Conservation (phyloP, 30 jellyfish, hydroid and myxozoan species). For the Aurelia coerulea region DNA sequence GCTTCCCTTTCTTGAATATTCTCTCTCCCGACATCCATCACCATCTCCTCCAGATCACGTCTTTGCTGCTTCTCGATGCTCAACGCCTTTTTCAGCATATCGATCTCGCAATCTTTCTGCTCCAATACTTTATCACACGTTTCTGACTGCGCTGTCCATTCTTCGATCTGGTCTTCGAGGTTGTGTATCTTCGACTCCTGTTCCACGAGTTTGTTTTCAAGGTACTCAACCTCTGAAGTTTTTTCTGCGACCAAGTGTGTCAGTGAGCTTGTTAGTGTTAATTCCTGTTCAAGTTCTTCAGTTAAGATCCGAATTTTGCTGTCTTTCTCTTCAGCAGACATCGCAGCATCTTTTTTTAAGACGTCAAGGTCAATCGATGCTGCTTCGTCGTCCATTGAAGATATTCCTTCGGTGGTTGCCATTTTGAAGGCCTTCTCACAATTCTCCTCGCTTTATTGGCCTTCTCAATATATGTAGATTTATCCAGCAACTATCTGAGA, state of each 20-base stretch:
- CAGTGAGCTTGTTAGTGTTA: conserved; percentile 49
- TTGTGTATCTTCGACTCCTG: conserved; percentile 56
- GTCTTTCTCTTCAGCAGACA: conserved; percentile 32
- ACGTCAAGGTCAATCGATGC: conserved; percentile 5
- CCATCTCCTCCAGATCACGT: conserved; percentile 68
- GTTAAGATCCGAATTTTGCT: conserved; percentile 13
- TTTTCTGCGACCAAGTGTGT: conserved; percentile 61
- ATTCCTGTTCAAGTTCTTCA: conserved; percentile 47
- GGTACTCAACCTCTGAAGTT: conserved; percentile 53
- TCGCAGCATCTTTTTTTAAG: background rate
- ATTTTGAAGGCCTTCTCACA: no score
- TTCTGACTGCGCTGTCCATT: conserved; percentile 71
- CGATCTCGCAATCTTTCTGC: conserved; percentile 70
- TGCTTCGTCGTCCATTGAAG: background rate
- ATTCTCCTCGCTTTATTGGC: no score
- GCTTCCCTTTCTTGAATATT: conserved; percentile 30
- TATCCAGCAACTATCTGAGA: no score
- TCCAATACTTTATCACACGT: conserved; percentile 61
- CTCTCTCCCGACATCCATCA: conserved; percentile 68
- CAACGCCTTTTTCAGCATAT: conserved; percentile 52
- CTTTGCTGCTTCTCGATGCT: conserved; percentile 69
- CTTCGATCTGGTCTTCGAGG: conserved; percentile 73
- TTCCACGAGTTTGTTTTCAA: conserved; percentile 35
- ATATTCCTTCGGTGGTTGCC: no score
- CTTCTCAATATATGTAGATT: no score